phyloP scores from a whole-genome alignment of 2,113 vertebrate species.

The Toxotes chatareus region DNA sequence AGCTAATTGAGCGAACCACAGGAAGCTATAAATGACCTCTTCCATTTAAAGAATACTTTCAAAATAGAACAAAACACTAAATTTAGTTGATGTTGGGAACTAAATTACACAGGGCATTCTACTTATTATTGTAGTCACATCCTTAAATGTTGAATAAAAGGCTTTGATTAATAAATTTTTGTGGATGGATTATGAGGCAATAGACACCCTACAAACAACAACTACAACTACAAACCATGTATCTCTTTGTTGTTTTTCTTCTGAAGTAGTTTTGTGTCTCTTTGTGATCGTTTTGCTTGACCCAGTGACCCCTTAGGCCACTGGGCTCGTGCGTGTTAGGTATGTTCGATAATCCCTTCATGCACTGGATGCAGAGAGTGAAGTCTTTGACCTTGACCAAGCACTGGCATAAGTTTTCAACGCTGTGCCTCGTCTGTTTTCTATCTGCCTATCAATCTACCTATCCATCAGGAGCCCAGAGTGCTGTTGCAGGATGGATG shows the following conservation, averaged over 20 bases:
- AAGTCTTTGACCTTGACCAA: conserved; percentile 55
- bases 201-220: too few species aligned
- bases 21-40: conserved; percentile 36
- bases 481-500: conserved; percentile 61
- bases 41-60: conserved; percentile 27
- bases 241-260: background rate
- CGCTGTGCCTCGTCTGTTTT: conserved; percentile 38
- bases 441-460: conserved; percentile 55
- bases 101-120: too few species aligned
- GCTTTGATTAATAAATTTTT: too few species aligned
- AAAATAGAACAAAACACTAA: background rate
- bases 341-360: background rate
- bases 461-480: conserved; percentile 48
- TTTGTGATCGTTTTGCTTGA: background rate
- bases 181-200: too few species aligned
- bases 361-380: background rate
- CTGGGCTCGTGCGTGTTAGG: background rate
- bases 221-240: too few species aligned
- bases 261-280: too few species aligned
- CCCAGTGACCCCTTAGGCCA: too few species aligned
- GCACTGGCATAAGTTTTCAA: conserved; percentile 39
- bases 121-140: too few species aligned
- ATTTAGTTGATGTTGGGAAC: too few species aligned
- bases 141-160: too few species aligned
- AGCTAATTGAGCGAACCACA: conserved; percentile 62